A percentile compares a stretch with the other conserved stretches of the same genome.
Conservation (phyloP, 2,888 invertebrate species). For the Aporophyla nigra region DNA sequence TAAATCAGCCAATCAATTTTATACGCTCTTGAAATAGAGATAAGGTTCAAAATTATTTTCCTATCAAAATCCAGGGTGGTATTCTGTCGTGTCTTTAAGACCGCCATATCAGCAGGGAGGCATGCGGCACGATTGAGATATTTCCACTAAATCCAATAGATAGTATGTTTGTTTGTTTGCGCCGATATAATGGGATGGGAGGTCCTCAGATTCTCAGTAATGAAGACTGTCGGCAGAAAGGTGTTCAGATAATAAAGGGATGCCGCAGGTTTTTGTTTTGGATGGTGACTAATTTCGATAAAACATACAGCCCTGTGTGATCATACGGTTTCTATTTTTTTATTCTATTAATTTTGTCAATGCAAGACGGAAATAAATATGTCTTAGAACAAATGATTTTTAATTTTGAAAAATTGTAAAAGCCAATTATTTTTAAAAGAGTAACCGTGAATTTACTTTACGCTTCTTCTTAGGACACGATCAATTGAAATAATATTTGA, state of each 20-base stretch:
- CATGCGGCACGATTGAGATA: slow-evolving; percentile 82
- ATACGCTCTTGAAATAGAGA: accelerated
- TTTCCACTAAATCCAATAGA: slow-evolving; percentile 80
- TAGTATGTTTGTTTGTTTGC: slow-evolving; percentile 77
- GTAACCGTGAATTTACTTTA: too few species aligned
- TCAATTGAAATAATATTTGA: too few species aligned
- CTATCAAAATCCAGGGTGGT: slow-evolving; percentile 57
- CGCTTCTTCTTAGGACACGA: too few species aligned
- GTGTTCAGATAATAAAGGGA: slow-evolving; percentile 40
- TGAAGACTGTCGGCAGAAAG: slow-evolving; percentile 52
- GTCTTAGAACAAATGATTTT: not conserved
- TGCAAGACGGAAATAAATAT: not conserved
- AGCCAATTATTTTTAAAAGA: too few species aligned
- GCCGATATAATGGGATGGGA: slow-evolving; percentile 82
- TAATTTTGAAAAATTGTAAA: too few species aligned
- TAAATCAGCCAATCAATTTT: slow-evolving; percentile 10
- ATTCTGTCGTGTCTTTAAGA: slow-evolving; percentile 72
- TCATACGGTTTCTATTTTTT: not conserved
- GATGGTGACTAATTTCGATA: slow-evolving; percentile 47
- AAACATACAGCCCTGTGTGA: slow-evolving; percentile 5
- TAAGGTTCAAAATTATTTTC: slow-evolving; percentile 50
- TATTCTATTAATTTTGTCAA: not conserved
- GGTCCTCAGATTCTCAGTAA: slow-evolving; percentile 82
- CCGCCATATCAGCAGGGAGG: slow-evolving; percentile 78
- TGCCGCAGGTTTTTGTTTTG: slow-evolving; percentile 31